Base-by-base conservation (phyloP, 2,888 invertebrate species). In the Ormyrus thymus region DNA sequence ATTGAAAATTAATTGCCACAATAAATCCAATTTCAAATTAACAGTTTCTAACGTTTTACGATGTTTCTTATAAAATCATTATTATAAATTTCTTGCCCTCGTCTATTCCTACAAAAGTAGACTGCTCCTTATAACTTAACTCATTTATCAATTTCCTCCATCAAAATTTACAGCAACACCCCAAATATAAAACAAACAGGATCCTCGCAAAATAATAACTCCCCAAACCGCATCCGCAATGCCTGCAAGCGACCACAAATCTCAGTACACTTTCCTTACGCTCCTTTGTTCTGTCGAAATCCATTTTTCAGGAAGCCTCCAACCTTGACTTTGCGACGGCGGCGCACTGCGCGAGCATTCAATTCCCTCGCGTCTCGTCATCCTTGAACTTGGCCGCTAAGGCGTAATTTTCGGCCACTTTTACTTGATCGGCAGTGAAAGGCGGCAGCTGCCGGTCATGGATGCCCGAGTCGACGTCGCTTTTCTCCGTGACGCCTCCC, bases 351-450 rank as follows among this genome's bases (percentile, higher is more conserved):
- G 1, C 29, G 29, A 29, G 29, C 29, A 3, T 45, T 53, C 62
- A 62, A 51, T 55, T 15, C 2, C 15, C 58, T 15, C 29, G 29
- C 29, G 11, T 29, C 15, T 15, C 68, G 9, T 58, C 64, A 69
- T 68, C 70, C 76, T 80, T 80, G 80, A 80, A 77, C 80, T 77
- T 76, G 69, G 46, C 69, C 66, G 69, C 29, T 3, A 29, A 29
- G 29, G 29, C 29, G 55, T 58, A 51, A 72, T 71, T 80, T 76
- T 74, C 46, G 48, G 11, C 62, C 64, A 74, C 76, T 76, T 73
- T 76, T 77, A 76, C 76, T 76, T 73, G 64, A 61, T n/a, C 65
- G 48, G 15, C 48, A 76, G 76, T 70, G 73, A 77, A 70, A 74
- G 80, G 74, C 55, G 51, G 51, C 59, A 68, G 43, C 6, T 7